phyloP scores from a whole-genome alignment of 2,888 invertebrate genomes.

The Scrobipalpa costella region DNA sequence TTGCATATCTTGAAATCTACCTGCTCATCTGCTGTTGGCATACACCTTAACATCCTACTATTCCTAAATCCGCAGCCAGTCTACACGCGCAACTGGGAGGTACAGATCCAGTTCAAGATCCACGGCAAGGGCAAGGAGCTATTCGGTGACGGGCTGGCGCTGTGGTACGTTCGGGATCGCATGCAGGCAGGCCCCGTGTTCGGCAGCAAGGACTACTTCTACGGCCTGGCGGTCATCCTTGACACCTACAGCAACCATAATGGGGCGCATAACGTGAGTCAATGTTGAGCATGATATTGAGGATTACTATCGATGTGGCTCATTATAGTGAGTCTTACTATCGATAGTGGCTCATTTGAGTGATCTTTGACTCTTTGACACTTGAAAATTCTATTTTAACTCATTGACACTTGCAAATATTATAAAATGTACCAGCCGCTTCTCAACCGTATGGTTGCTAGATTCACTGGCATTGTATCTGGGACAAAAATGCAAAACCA shows the following conservation, averaged over 20 bases:
- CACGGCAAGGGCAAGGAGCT: conserved; percentile 96
- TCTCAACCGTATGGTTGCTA: too few relatives aligned
- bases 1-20: too few relatives aligned
- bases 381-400: too few relatives aligned
- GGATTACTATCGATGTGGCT: too few relatives aligned
- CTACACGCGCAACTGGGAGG: conserved; percentile 95
- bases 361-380: too few relatives aligned
- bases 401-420: too few relatives aligned
- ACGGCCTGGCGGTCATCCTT: conserved; percentile 93
- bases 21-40: neutral
- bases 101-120: conserved; percentile 97
- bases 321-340: too few relatives aligned
- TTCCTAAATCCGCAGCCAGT: conserved; percentile 90
- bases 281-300: conserved; percentile 9
- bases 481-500: too few relatives aligned
- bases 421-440: too few relatives aligned
- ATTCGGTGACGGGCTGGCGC: conserved; percentile 98
- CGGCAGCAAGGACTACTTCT: conserved; percentile 95
- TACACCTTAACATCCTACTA: neutral
- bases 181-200: conserved; percentile 94
- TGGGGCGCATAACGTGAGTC: conserved; percentile 96
- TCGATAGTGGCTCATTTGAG: too few relatives aligned
- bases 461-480: too few relatives aligned
- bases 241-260: conserved; percentile 99
- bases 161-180: conserved; percentile 93